Conservation (phyloP, 2,113 vertebrate species). For the Brienomyrus brachyistius region DNA sequence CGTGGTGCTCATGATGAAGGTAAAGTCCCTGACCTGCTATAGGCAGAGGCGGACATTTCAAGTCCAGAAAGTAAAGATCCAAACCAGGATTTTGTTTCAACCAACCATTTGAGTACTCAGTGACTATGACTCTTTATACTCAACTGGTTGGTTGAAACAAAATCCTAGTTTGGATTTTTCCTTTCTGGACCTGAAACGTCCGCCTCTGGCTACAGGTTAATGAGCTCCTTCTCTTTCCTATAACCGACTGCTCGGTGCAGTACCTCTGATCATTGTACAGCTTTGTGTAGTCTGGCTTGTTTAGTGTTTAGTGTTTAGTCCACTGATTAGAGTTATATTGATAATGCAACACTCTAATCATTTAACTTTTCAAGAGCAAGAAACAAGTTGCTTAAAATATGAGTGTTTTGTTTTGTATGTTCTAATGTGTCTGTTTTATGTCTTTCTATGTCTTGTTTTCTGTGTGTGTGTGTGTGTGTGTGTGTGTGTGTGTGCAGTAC, state of each 20-base stretch:
- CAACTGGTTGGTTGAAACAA: too few relatives aligned
- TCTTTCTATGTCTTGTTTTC: slow-evolving; percentile 21
- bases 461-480: neutral
- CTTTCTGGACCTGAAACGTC: too few relatives aligned
- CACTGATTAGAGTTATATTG: neutral
- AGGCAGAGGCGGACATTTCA: too few relatives aligned
- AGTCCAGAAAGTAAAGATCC: too few relatives aligned
- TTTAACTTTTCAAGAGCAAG: slow-evolving; percentile 1
- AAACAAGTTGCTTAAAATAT: neutral
- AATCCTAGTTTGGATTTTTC: too few relatives aligned
- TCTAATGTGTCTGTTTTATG: slow-evolving; percentile 29
- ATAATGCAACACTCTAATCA: neutral
- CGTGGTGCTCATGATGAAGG: slow-evolving; percentile 97
- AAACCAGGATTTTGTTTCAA: too few relatives aligned
- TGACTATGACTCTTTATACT: too few relatives aligned
- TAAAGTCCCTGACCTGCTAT: slow-evolving; percentile 37
- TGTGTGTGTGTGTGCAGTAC: slow-evolving; percentile 49
- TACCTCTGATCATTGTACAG: neutral
- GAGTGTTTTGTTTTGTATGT: neutral
- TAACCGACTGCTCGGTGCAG: neutral
- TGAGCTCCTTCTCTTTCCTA: neutral
- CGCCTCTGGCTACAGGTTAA: too few relatives aligned
- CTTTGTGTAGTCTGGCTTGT: neutral
- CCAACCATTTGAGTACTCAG: too few relatives aligned
- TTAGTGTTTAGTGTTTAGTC: neutral